A percentile compares a stretch with the other conserved stretches of the same genome.
These are phyloP conservation scores for Pica pica DNA, from an alignment of 2,113 vertebrate genomes.

Conservation along the genomic window DNA sequence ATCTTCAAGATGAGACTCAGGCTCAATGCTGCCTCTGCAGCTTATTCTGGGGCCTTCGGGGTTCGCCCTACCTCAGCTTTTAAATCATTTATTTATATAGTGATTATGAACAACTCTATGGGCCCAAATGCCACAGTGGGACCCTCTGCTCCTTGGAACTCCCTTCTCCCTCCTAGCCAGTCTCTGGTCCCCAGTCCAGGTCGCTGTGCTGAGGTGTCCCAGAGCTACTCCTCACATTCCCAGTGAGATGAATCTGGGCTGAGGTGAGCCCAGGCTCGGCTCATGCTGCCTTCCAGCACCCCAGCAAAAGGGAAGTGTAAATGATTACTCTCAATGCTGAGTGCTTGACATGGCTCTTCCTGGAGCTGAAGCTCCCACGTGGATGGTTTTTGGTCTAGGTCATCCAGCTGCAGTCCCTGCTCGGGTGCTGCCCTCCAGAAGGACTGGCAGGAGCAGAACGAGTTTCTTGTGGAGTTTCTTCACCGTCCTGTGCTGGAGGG, in stretches of 20 bases:
- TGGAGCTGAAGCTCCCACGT: rapidly evolving
- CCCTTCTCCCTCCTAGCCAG: not conserved
- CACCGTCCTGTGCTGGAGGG: not conserved
- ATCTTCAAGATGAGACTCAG: not conserved
- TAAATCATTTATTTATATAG: rapidly evolving
- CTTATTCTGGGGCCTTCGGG: not conserved
- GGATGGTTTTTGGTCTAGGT: not conserved
- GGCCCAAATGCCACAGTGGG: not conserved
- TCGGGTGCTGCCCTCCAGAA: not conserved
- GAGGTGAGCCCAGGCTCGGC: too few relatives aligned
- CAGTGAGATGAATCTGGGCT: not conserved
- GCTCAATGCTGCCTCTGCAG: not conserved
- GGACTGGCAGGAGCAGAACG: not conserved
- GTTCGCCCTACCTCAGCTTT: not conserved
- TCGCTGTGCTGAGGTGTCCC: not conserved
- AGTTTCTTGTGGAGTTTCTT: not conserved
- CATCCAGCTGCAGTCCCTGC: not conserved
- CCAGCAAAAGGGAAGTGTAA: not conserved
- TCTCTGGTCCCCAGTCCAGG: not conserved
- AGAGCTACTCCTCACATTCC: not conserved
- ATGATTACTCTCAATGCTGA: not conserved
- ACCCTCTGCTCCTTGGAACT: not conserved
- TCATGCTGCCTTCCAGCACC: not conserved
- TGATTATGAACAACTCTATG: not conserved
- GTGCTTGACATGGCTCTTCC: not conserved